phyloP scores from a whole-genome alignment of 2,888 invertebrate species.

The Linyphia triangularis region DNA sequence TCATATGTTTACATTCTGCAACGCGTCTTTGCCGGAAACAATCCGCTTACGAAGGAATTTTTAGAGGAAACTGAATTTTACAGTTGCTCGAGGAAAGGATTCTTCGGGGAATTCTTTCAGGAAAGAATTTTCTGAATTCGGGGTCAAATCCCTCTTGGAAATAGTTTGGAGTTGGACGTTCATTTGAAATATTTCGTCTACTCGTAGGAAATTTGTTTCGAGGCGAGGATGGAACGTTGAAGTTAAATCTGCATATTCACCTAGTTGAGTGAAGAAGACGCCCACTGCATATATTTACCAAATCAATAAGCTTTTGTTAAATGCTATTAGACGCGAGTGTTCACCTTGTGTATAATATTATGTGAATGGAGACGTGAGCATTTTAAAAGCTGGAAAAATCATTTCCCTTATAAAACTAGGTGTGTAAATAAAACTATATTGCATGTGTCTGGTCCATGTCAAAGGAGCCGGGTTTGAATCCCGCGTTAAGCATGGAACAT shows the following conservation, averaged over 20 bases:
- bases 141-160: not conserved
- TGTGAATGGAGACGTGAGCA: too few relatives aligned
- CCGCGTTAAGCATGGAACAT: too few relatives aligned
- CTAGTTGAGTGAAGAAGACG: too few relatives aligned
- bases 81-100: not conserved
- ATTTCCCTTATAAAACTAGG: too few relatives aligned
- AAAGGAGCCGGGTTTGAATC: too few relatives aligned
- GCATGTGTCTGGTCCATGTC: too few relatives aligned
- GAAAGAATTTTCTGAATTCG: not conserved
- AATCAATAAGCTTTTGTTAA: too few relatives aligned
- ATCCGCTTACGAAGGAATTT: not conserved
- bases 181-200: not conserved
- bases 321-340: too few relatives aligned
- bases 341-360: too few relatives aligned
- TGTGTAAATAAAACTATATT: too few relatives aligned
- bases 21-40: not conserved
- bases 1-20: not conserved
- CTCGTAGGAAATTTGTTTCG: not conserved
- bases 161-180: not conserved
- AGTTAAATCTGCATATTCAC: not conserved
- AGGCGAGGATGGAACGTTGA: not conserved
- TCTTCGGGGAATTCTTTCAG: constrained; percentile 5
- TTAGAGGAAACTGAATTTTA: not conserved
- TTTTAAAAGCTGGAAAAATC: too few relatives aligned
- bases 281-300: too few relatives aligned